These are phyloP conservation scores for Lamprotornis superbus DNA, from an alignment of 2,113 vertebrate genomes.

Conservation along the genomic window DNA sequence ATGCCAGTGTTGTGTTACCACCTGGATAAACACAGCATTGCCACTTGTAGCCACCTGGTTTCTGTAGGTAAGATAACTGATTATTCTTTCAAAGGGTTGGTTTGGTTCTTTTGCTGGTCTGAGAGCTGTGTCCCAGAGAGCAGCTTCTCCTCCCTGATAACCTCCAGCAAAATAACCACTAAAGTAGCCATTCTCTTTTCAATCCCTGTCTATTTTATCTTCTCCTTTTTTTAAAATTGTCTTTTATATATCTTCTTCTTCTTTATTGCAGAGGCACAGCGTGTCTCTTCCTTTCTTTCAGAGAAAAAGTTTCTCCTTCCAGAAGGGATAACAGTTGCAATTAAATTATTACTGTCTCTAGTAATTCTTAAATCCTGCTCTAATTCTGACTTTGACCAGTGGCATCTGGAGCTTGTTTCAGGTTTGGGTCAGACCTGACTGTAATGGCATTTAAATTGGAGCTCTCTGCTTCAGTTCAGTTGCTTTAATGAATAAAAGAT, in stretches of 20 bases:
- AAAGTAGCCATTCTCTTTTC: background rate
- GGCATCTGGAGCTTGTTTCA: background rate
- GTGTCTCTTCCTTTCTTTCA: background rate
- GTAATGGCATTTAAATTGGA: background rate
- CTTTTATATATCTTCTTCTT: background rate
- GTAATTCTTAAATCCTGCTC: background rate
- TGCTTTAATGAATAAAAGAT: background rate
- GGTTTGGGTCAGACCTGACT: background rate
- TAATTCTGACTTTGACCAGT: background rate
- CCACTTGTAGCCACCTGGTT: background rate
- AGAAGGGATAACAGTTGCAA: background rate
- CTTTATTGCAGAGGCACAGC: background rate
- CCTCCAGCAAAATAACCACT: background rate
- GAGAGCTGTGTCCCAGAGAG: background rate
- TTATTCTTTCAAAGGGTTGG: background rate
- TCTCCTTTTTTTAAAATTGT: background rate
- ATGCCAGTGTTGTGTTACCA: background rate
- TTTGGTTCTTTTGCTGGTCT: background rate
- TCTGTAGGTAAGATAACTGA: background rate
- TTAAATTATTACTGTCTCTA: background rate
- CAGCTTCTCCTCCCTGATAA: background rate
- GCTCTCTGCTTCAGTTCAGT: background rate
- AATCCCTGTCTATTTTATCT: background rate
- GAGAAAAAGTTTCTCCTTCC: background rate
- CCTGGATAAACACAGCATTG: background rate